phyloP scores from a whole-genome alignment of 2,888 invertebrate species.

The Palloptera scutellata region DNA sequence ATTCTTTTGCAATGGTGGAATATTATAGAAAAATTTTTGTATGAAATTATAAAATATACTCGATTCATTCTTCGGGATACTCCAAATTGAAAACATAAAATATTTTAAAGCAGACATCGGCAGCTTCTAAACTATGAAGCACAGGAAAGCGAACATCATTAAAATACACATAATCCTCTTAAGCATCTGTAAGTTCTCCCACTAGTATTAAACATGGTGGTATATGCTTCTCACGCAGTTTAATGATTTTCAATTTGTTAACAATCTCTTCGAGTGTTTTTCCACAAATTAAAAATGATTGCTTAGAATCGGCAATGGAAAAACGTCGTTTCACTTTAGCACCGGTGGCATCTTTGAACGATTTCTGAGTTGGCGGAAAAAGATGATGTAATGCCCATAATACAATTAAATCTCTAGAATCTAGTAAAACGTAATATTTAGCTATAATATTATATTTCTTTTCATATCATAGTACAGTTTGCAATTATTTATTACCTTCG shows the following conservation, averaged over 20 bases:
- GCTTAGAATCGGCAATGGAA: neutral
- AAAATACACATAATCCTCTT: no score
- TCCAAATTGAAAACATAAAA: slow-evolving; percentile 1
- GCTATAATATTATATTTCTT: no score
- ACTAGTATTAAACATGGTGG: neutral
- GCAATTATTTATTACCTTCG: no score
- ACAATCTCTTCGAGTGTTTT: neutral
- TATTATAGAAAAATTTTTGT: neutral
- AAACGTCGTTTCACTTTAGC: neutral
- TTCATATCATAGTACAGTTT: no score
- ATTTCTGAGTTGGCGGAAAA: neutral
- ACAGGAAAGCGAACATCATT: no score
- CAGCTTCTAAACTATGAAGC: neutral
- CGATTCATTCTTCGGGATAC: neutral
- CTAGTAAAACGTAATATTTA: no score
- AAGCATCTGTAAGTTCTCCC: neutral
- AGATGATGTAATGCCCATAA: neutral
- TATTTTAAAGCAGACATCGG: neutral
- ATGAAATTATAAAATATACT: slow-evolving; percentile 2
- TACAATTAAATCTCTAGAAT: neutral
- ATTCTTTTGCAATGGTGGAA: slow-evolving; percentile 1
- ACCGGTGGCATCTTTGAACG: neutral
- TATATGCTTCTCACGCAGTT: neutral
- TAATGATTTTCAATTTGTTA: neutral
- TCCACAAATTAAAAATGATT: neutral